A percentile compares a stretch with the other conserved stretches of the same genome.
phyloP scores from a whole-genome alignment of 2,113 vertebrate genomes.

The Colius striatus region DNA sequence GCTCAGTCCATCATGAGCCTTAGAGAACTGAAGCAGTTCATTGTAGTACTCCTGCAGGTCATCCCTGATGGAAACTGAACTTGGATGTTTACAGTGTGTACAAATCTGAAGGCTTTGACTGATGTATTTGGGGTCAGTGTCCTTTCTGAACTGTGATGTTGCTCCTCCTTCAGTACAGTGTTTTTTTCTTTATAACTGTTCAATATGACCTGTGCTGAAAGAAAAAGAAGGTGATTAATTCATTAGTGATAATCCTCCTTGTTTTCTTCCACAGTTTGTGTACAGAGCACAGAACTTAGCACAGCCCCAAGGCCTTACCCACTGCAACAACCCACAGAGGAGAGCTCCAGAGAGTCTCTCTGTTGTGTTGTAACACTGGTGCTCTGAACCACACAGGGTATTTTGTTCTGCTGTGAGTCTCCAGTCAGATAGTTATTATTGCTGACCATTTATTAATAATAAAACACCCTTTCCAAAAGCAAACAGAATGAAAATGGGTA shows the following conservation, averaged over 20 bases:
- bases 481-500: not conserved
- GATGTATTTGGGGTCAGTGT: not conserved
- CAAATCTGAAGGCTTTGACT: not conserved
- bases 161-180: not conserved
- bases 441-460: not conserved
- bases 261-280: not conserved
- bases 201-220: not conserved
- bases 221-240: not conserved
- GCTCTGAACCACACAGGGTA: not conserved
- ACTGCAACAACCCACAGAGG: not conserved
- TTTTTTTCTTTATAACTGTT: not conserved
- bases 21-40: not conserved
- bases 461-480: not conserved
- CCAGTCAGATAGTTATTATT: not conserved
- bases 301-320: not conserved
- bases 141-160: not conserved
- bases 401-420: not conserved
- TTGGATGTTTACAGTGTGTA: not conserved
- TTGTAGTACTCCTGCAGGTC: not conserved
- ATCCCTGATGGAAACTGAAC: accelerated
- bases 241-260: not conserved
- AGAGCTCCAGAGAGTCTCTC: not conserved
- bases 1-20: not conserved
- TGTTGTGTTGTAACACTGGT: not conserved
- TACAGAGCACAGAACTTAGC: not conserved